These are phyloP conservation scores for Melitaea athalia DNA, from an alignment of 2,888 invertebrate species.

Conservation along the genomic window DNA sequence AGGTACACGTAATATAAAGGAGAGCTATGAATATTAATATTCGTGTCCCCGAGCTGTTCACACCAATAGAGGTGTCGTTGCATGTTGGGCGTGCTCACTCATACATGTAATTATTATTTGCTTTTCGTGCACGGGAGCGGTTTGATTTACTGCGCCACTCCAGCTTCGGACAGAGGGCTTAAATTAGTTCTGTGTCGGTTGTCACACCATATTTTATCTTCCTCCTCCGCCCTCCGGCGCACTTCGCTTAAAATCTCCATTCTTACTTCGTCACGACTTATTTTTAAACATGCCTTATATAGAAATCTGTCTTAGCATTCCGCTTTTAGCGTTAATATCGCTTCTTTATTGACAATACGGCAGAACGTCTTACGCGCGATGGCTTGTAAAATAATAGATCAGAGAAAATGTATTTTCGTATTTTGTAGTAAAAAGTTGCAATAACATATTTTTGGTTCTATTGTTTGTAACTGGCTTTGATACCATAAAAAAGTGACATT, in stretches of 20 bases:
- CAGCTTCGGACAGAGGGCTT: slow-evolving; percentile 64
- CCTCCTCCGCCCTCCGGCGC: slow-evolving; percentile 55
- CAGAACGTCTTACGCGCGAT: not conserved
- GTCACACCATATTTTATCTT: slow-evolving; percentile 75
- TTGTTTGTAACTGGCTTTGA: no score
- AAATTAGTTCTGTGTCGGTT: slow-evolving; percentile 75
- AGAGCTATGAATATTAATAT: slow-evolving; percentile 65
- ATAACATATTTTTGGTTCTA: no score
- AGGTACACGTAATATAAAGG: not conserved
- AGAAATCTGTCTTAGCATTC: slow-evolving; percentile 53
- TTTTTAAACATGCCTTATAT: slow-evolving; percentile 74
- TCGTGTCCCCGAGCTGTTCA: slow-evolving; percentile 63
- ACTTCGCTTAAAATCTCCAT: slow-evolving; percentile 68
- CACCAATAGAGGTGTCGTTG: slow-evolving; percentile 61
- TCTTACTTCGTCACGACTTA: slow-evolving; percentile 67
- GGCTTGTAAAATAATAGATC: slow-evolving; percentile 5
- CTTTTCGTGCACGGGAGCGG: slow-evolving; percentile 70
- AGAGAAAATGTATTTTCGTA: no score
- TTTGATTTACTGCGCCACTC: slow-evolving; percentile 71
- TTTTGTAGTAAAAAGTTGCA: no score
- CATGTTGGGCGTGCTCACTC: slow-evolving; percentile 67
- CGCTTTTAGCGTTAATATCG: slow-evolving; percentile 39
- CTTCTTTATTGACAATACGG: slow-evolving; percentile 9
- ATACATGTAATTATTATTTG: slow-evolving; percentile 63
- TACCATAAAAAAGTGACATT: no score